Percentiles rank a stretch among this genome's conserved stretches.
Evolutionary conservation across 2,888 invertebrate genomes (phyloP).

Genomic region (Troilus luridus): DNA sequence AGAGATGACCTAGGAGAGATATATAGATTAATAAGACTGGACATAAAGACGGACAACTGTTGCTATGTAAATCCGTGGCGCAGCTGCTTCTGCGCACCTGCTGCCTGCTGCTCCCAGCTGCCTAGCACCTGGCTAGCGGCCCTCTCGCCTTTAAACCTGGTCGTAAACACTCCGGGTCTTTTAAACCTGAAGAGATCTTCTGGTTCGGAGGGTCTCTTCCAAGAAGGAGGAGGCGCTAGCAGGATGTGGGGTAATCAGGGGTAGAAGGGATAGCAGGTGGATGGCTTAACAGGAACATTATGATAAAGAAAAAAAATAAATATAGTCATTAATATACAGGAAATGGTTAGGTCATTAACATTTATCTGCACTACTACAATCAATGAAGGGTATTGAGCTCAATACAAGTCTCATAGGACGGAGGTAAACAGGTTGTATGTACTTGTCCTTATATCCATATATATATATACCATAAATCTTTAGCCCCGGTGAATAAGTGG

Average conservation of each 20-base stretch:
- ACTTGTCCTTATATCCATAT: too few relatives aligned
- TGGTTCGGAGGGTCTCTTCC: not conserved
- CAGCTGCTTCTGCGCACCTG: not conserved
- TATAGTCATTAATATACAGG: not conserved
- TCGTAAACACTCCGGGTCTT: not conserved
- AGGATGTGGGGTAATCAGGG: not conserved
- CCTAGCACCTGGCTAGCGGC: not conserved
- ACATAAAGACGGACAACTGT: constrained; percentile 11
- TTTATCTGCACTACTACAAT: too few relatives aligned
- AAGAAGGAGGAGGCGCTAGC: not conserved
- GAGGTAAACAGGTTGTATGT: too few relatives aligned
- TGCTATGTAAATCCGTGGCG: constrained; percentile 2
- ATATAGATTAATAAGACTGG: not conserved
- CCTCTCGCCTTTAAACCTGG: not conserved
- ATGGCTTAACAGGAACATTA: not conserved
- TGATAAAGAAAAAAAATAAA: not conserved
- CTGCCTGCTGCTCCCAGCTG: not conserved
- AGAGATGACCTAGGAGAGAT: not conserved
- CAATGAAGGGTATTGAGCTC: too few relatives aligned
- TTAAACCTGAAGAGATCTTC: not conserved
- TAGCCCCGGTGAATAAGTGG: too few relatives aligned
- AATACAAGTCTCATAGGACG: too few relatives aligned
- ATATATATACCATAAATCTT: too few relatives aligned
- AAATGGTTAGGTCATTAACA: not conserved
- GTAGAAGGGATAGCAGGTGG: not conserved